Conservation (phyloP, 2,113 vertebrate genomes). For the Puffinus mauretanicus region DNA sequence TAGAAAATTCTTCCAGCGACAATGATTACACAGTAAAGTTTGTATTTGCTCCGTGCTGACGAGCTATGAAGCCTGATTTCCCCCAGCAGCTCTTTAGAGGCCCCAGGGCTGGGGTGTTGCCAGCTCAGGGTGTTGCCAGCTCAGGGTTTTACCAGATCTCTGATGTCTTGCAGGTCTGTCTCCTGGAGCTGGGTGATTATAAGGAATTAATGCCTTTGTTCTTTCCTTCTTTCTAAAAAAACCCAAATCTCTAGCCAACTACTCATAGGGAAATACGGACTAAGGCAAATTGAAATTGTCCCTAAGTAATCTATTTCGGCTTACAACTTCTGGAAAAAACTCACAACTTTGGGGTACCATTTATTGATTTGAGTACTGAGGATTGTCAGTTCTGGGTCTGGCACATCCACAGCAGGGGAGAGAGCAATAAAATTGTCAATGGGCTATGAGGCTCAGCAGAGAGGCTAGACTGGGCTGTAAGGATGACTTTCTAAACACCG, state of each 20-base stretch:
- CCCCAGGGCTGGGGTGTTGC: not conserved
- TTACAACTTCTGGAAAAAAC: not conserved
- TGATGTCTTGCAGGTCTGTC: not conserved
- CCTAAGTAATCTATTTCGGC: not conserved
- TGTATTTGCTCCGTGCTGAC: not conserved
- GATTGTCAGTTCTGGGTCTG: not conserved
- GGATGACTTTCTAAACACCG: not conserved
- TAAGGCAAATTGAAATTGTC: not conserved
- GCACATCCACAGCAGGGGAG: not conserved
- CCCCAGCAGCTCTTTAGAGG: not conserved
- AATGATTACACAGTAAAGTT: slow-evolving; percentile 5
- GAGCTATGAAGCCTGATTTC: not conserved
- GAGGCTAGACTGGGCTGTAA: not conserved
- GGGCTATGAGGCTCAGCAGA: not conserved
- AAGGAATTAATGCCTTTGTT: slow-evolving; percentile 28
- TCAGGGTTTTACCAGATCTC: not conserved
- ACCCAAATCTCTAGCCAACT: not conserved
- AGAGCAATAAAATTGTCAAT: not conserved
- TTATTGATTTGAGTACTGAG: not conserved
- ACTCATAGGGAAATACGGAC: not conserved
- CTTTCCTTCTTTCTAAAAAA: not conserved
- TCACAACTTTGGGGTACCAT: not conserved
- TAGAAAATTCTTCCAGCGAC: slow-evolving; percentile 10
- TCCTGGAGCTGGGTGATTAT: not conserved
- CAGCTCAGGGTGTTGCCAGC: slow-evolving; percentile 11